Evolutionary conservation across 2,888 invertebrate species (phyloP), one percentile per base, ranked within the genome.

Genomic region (Noctua janthe): DNA sequence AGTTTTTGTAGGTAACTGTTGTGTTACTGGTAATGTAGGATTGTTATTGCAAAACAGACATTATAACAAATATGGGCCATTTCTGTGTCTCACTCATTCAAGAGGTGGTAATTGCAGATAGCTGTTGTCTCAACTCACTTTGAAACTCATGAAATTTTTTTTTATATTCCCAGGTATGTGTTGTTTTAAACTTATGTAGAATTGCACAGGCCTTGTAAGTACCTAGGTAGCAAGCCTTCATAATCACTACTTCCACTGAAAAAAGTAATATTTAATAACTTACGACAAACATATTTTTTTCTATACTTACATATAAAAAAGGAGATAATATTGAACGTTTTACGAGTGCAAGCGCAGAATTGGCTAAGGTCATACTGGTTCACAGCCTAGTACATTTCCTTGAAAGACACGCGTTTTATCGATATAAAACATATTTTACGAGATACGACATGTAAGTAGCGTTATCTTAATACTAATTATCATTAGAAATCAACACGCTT

Each of bases 341-440:
- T 56, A 77, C 59, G 49, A 67, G 47, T 67, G 71, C 39, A 74
- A 74, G 64, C 78, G 39, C 71, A 72, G 76, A 76, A 79, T 69
- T 71, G 29, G 13, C 39, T 80, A 81, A 88, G 88, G 86, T 81
- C 86, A 82, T 56, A 47, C 72, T 54, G 17, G 82, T 85, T 88
- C 82, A 88, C 20, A 85, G 62, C 56, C 62, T 73, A 84, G 87
- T 87, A 92, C 66, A 88, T 89, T 92, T 90, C 88, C 91, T 89
- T 82, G 81, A 69, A n/a, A 79, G 64, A 77, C 74, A 87, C 86
- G 74, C 86, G 79, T 85, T 71, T 74, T 88, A 88, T 87, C 85
- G 71, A 78, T 82, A 81, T 71, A 56, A 66, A 80, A 73, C 43
- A 80, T 54, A 76, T 74, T 82, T 86, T 74, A 54, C 77, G 5